phyloP scores from a whole-genome alignment of 2,888 invertebrate species.

The Penaeus monodon region DNA sequence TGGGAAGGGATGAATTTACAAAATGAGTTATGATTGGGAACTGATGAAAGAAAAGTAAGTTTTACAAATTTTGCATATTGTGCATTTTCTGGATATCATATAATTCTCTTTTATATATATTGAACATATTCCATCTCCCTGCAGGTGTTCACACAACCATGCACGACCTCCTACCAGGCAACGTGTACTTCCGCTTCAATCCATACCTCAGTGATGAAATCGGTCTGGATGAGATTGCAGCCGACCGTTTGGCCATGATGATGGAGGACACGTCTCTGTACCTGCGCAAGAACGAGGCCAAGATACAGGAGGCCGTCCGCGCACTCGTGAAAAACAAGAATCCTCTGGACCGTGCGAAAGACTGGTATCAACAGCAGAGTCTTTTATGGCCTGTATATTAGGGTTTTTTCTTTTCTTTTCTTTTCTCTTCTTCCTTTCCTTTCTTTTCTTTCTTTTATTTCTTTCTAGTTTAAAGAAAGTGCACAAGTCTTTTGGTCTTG shows the following conservation, averaged over 20 bases:
- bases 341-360: conserved; percentile 25
- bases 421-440: background rate
- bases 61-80: no score
- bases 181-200: conserved; percentile 87
- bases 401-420: background rate
- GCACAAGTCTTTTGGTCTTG: no score
- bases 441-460: background rate
- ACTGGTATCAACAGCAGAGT: conserved; percentile 45
- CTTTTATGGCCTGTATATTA: conserved; percentile 36
- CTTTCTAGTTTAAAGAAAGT: no score
- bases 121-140: conserved; percentile 62
- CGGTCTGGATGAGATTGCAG: conserved; percentile 83
- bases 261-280: conserved; percentile 84
- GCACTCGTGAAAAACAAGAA: conserved; percentile 24
- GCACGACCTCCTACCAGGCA: conserved; percentile 80
- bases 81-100: no score
- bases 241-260: conserved; percentile 79
- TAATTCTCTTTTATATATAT: background rate
- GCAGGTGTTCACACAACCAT: conserved; percentile 83
- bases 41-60: no score
- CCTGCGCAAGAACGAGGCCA: conserved; percentile 83
- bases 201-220: conserved; percentile 86
- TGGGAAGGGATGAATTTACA: no score
- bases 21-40: no score
- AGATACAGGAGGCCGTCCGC: conserved; percentile 71